phyloP scores from a whole-genome alignment of 2,888 invertebrate species.

The Drosophila nr. perissopoda region DNA sequence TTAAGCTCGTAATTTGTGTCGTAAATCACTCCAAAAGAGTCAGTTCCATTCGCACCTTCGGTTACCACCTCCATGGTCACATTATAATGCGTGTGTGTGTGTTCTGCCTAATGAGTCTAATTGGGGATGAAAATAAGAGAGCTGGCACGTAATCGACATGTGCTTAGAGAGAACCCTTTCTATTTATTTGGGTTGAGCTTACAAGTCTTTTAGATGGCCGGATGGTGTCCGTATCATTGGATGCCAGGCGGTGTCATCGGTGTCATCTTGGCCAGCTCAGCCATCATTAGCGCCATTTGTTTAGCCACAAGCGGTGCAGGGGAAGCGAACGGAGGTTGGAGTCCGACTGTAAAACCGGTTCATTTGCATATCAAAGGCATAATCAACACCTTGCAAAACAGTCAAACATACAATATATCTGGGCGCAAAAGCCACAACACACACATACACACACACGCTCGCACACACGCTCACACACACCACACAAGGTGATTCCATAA shows the following conservation, averaged over 20 bases:
- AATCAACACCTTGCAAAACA: constrained; percentile 77
- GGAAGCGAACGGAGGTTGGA: background rate
- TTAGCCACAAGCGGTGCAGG: background rate
- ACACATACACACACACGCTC: constrained; percentile 1
- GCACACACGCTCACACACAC: constrained; percentile 1
- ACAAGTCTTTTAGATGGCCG: constrained; percentile 53
- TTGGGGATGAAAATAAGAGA: constrained; percentile 68
- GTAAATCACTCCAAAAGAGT: constrained; percentile 72
- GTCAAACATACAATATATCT: constrained; percentile 39
- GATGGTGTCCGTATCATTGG: constrained; percentile 44
- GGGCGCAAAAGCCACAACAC: constrained; percentile 50
- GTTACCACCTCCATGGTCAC: constrained; percentile 30
- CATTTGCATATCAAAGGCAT: constrained; percentile 81
- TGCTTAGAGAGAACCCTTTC: constrained; percentile 63
- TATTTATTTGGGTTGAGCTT: constrained; percentile 23
- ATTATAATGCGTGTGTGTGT: constrained; percentile 42
- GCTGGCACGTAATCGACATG: constrained; percentile 50
- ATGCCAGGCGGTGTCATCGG: constrained; percentile 60
- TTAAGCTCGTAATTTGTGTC: constrained; percentile 76
- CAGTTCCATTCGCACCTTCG: constrained; percentile 63
- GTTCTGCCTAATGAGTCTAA: constrained; percentile 69
- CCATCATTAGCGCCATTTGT: constrained; percentile 77
- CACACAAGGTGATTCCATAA: constrained; percentile 35
- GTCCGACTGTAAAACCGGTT: constrained; percentile 65
- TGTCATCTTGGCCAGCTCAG: constrained; percentile 49